Conservation (phyloP, 2,797 vertebrate species). For the Sebastes dallii region DNA sequence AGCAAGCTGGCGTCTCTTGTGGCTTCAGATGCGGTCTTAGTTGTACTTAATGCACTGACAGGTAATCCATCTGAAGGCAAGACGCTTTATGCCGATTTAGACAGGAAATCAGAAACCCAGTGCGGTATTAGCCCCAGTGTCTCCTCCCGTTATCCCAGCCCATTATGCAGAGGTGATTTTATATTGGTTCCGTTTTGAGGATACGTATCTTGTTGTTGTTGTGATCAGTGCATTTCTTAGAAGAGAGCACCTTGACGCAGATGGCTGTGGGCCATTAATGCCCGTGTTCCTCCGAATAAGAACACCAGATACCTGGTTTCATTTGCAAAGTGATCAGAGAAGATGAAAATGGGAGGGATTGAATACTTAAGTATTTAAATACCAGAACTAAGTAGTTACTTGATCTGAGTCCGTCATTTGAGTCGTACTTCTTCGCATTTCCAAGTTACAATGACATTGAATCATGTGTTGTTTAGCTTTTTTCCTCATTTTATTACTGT, state of each 20-base stretch:
- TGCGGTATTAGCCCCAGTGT: slow-evolving; percentile 63
- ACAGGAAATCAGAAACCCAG: slow-evolving; percentile 80
- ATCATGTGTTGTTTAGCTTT: background rate
- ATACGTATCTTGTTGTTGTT: slow-evolving; percentile 52
- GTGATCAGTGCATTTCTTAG: slow-evolving; percentile 27
- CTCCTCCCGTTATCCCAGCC: slow-evolving; percentile 64
- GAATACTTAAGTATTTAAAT: background rate
- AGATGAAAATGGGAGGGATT: background rate
- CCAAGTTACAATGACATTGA: background rate
- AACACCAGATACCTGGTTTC: slow-evolving; percentile 12
- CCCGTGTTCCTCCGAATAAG: slow-evolving; percentile 4
- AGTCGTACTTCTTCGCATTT: background rate
- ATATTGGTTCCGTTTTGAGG: slow-evolving; percentile 58
- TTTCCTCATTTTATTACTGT: background rate
- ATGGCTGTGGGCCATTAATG: background rate
- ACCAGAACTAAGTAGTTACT: background rate
- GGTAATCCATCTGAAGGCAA: slow-evolving; percentile 83
- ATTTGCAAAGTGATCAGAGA: background rate
- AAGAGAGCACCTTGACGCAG: slow-evolving; percentile 24
- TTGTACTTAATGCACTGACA: slow-evolving; percentile 84
- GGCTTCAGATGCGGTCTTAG: slow-evolving; percentile 80
- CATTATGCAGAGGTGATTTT: slow-evolving; percentile 67
- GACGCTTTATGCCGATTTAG: slow-evolving; percentile 79
- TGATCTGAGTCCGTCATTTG: background rate
- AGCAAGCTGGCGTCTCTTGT: slow-evolving; percentile 76